Conservation (phyloP, 2,113 vertebrate species). For the Acrocephalus arundinaceus region DNA sequence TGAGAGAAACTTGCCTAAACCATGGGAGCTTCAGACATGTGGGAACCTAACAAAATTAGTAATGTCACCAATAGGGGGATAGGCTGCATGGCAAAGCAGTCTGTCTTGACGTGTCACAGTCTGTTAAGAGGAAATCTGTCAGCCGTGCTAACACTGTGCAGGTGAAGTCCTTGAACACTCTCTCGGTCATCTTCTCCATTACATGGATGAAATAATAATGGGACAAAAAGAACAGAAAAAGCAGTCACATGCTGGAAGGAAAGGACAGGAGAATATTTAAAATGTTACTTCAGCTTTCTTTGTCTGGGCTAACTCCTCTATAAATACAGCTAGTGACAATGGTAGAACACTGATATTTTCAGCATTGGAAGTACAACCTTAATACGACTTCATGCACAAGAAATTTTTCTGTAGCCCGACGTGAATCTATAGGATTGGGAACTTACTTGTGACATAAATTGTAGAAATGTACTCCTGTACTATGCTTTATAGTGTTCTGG, state of each 20-base stretch:
- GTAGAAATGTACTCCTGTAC: background rate
- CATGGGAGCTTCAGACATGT: background rate
- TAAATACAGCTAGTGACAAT: background rate
- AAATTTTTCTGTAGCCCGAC: background rate
- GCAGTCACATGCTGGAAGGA: background rate
- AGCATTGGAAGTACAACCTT: background rate
- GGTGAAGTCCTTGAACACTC: background rate
- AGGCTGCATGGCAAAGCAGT: background rate
- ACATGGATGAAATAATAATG: background rate
- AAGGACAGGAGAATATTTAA: background rate
- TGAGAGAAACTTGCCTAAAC: background rate
- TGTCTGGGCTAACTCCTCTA: background rate
- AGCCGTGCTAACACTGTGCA: background rate
- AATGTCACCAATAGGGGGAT: fast-evolving
- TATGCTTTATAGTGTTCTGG: background rate
- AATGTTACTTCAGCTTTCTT: background rate
- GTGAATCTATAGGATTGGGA: background rate
- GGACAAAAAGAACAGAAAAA: background rate
- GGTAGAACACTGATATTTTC: background rate
- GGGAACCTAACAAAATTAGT: background rate
- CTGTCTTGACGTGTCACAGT: background rate
- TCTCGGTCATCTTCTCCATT: background rate
- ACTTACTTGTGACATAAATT: background rate
- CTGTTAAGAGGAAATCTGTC: background rate
- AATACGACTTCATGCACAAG: background rate